Evolutionary conservation across 1,140 invertebrate species (phyloP).

Genomic region (Cydia splendana): DNA sequence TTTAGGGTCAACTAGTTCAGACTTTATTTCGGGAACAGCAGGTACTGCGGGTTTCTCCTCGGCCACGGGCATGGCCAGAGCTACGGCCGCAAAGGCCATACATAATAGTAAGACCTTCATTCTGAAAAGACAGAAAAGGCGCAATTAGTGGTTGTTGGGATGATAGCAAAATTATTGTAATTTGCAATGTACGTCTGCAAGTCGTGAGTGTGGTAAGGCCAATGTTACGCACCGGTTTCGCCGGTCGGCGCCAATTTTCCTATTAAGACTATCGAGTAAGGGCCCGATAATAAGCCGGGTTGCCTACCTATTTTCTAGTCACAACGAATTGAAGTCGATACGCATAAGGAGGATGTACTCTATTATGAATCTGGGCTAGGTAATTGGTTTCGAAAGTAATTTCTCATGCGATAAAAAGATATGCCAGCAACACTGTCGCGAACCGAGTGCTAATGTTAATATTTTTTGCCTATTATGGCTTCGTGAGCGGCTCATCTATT

Average conservation of each 20-base stretch:
- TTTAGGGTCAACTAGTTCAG: slow-evolving; percentile 44
- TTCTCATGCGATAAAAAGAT: slow-evolving; percentile 32
- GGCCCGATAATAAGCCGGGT: slow-evolving; percentile 57
- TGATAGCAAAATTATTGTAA: slow-evolving; percentile 47
- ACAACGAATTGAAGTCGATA: slow-evolving; percentile 60
- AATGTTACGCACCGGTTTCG: slow-evolving; percentile 72
- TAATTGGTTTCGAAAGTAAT: slow-evolving; percentile 43
- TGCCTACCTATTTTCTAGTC: slow-evolving; percentile 53
- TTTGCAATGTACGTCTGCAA: slow-evolving; percentile 63
- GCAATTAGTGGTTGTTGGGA: slow-evolving; percentile 58
- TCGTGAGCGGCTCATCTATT: slow-evolving; percentile 45
- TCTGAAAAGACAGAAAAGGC: slow-evolving; percentile 66
- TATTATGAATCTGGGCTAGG: slow-evolving; percentile 65
- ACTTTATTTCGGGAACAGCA: slow-evolving; percentile 11
- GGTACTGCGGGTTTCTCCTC: slow-evolving; percentile 56
- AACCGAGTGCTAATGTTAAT: slow-evolving; percentile 7
- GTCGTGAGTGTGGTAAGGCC: slow-evolving; percentile 72
- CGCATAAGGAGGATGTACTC: slow-evolving; percentile 67
- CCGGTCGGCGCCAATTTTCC: slow-evolving; percentile 70
- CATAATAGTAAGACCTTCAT: slow-evolving; percentile 77
- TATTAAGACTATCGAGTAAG: slow-evolving; percentile 74
- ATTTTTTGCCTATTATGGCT: slow-evolving; percentile 30
- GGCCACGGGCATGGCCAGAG: slow-evolving; percentile 72
- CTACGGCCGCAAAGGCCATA: slow-evolving; percentile 71
- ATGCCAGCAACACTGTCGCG: not conserved